A percentile compares a stretch with the other conserved stretches of the same genome.
phyloP scores from a whole-genome alignment of 2,113 vertebrate species.

The Chlorocebus sabaeus region DNA sequence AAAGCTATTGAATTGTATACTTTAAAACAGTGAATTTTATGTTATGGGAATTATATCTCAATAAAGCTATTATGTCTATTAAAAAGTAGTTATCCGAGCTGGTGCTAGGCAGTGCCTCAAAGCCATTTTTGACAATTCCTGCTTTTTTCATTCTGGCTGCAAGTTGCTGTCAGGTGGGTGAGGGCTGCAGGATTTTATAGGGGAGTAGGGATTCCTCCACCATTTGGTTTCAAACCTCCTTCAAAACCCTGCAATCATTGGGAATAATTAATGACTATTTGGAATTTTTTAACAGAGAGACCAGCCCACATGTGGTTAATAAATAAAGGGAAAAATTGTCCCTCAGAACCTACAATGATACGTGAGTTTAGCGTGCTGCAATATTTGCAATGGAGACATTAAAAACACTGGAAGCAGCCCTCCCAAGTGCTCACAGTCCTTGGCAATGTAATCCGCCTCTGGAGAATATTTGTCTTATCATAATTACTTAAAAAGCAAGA shows the following conservation, averaged over 20 bases:
- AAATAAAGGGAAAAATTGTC: constrained; percentile 45
- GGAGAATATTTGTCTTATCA: background rate
- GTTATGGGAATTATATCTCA: background rate
- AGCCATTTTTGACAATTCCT: background rate
- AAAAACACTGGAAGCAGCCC: constrained; percentile 5
- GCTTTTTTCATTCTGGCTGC: background rate
- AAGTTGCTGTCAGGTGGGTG: background rate
- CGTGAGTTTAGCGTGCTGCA: constrained; percentile 16
- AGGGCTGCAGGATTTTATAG: background rate
- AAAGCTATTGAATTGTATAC: background rate
- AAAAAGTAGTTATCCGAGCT: background rate
- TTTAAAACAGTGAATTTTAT: background rate
- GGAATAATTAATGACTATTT: constrained; percentile 55
- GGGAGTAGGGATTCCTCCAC: background rate
- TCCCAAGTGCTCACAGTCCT: background rate
- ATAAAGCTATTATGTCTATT: background rate
- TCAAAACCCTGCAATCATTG: constrained; percentile 30
- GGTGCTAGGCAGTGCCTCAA: background rate
- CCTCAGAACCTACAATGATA: constrained; percentile 23
- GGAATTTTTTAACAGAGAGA: constrained; percentile 39
- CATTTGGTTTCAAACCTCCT: constrained; percentile 14
- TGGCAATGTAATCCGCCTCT: background rate
- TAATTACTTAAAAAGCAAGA: constrained; percentile 24
- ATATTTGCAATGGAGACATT: constrained; percentile 51
- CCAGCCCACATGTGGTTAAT: constrained; percentile 30